Evolutionary conservation across 2,113 vertebrate genomes (phyloP).

Genomic region (Physeter macrocephalus): DNA sequence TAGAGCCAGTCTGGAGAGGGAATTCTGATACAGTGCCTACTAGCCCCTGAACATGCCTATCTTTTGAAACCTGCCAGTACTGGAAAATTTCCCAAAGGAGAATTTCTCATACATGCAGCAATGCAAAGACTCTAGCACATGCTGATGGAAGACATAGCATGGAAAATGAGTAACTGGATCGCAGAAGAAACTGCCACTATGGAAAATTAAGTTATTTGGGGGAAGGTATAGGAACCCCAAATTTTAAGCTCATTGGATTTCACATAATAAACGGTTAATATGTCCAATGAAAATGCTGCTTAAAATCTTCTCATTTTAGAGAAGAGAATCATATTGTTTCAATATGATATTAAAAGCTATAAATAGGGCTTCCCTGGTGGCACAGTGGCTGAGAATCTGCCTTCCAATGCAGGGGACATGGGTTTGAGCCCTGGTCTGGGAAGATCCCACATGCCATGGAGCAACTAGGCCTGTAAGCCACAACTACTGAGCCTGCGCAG

Average conservation of each 20-base stretch:
- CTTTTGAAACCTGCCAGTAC: constrained; percentile 40
- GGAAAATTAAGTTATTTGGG: neutral
- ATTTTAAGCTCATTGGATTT: neutral
- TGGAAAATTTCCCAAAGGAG: constrained; percentile 12
- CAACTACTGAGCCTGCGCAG: too few species aligned
- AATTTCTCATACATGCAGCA: constrained; percentile 7
- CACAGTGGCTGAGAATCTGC: too few species aligned
- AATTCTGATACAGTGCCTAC: constrained; percentile 25
- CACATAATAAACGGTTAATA: neutral
- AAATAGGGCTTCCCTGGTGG: too few species aligned
- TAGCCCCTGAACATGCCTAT: neutral
- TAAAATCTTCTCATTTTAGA: neutral
- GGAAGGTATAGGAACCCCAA: neutral
- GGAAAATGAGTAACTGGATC: neutral
- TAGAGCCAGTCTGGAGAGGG: constrained; percentile 33
- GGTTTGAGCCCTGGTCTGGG: too few species aligned
- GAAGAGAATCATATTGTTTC: neutral
- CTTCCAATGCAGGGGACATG: too few species aligned
- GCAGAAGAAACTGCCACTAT: neutral
- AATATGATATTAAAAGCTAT: neutral
- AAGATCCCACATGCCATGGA: too few species aligned
- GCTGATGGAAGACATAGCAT: neutral
- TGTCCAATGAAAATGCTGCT: neutral
- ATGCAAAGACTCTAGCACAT: neutral
- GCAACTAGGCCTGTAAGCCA: too few species aligned